Conservation (phyloP, 1,140 invertebrate genomes). For the Hypothenemus hampei region DNA sequence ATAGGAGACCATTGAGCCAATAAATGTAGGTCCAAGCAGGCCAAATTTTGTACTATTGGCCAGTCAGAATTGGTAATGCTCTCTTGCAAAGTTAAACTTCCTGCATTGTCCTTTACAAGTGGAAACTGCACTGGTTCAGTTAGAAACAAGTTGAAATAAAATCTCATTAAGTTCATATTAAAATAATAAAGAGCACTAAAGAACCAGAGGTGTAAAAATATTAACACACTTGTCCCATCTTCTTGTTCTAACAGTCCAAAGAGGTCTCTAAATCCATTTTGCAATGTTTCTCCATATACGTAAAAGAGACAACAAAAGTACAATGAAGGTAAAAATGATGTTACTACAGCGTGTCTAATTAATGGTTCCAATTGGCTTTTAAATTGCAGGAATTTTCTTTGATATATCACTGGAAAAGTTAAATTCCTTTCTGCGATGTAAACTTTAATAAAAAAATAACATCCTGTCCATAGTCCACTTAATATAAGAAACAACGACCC, state of each 20-base stretch:
- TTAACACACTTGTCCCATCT: slow-evolving; percentile 49
- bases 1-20: slow-evolving; percentile 53
- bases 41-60: slow-evolving; percentile 65
- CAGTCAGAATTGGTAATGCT: slow-evolving; percentile 53
- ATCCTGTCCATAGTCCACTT: slow-evolving; percentile 62
- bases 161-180: slow-evolving; percentile 61
- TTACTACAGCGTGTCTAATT: slow-evolving; percentile 52
- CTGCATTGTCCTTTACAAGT: slow-evolving; percentile 44
- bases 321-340: slow-evolving; percentile 56
- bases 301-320: slow-evolving; percentile 59
- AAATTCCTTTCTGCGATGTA: slow-evolving; percentile 53
- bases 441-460: slow-evolving; percentile 59
- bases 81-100: slow-evolving; percentile 48
- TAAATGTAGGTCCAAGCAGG: slow-evolving; percentile 61
- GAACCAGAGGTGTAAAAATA: slow-evolving; percentile 62
- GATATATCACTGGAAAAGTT: slow-evolving; percentile 62
- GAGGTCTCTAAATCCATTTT: slow-evolving; percentile 44
- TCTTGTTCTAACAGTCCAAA: slow-evolving; percentile 52
- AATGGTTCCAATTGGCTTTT: slow-evolving; percentile 52
- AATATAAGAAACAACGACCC: slow-evolving; percentile 57
- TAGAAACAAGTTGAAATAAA: slow-evolving; percentile 63
- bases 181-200: slow-evolving; percentile 62
- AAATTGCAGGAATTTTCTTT: slow-evolving; percentile 59
- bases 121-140: slow-evolving; percentile 62
- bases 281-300: slow-evolving; percentile 49